Conservation (phyloP, 2,888 invertebrate species). For the Drosophila setosimentum region DNA sequence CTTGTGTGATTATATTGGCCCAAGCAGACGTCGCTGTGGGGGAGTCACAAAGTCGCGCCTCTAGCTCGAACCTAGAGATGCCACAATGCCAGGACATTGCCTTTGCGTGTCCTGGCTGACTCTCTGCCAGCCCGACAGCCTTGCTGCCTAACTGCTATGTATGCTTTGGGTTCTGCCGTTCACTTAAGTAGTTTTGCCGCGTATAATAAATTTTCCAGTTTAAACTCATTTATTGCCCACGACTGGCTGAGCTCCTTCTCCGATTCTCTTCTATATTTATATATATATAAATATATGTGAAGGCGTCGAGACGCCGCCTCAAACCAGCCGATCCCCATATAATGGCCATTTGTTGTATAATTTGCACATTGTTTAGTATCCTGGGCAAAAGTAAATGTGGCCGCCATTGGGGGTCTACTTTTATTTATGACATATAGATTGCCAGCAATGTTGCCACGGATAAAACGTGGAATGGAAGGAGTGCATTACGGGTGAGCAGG, state of each 20-base stretch:
- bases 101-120: constrained; percentile 58
- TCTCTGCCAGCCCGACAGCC: not conserved
- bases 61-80: constrained; percentile 31
- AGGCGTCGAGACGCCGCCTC: constrained; percentile 25
- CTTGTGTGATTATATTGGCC: constrained; percentile 74
- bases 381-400: constrained; percentile 45
- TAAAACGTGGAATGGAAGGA: constrained; percentile 9
- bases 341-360: constrained; percentile 78
- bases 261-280: not conserved
- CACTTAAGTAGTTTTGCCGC: constrained; percentile 78
- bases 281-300: constrained; percentile 1
- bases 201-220: constrained; percentile 80
- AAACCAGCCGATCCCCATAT: constrained; percentile 46
- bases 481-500: not conserved
- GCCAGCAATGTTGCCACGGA: constrained; percentile 27
- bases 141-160: not conserved
- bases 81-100: constrained; percentile 44
- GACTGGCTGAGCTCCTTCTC: constrained; percentile 39
- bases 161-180: constrained; percentile 23
- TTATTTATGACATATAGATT: constrained; percentile 74
- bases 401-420: constrained; percentile 29
- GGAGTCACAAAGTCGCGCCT: constrained; percentile 45
- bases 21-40: constrained; percentile 46
- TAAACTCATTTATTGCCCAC: constrained; percentile 77
- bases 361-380: constrained; percentile 79